Conservation (phyloP, 2,797 vertebrate species). For the Sardinella longiceps region DNA sequence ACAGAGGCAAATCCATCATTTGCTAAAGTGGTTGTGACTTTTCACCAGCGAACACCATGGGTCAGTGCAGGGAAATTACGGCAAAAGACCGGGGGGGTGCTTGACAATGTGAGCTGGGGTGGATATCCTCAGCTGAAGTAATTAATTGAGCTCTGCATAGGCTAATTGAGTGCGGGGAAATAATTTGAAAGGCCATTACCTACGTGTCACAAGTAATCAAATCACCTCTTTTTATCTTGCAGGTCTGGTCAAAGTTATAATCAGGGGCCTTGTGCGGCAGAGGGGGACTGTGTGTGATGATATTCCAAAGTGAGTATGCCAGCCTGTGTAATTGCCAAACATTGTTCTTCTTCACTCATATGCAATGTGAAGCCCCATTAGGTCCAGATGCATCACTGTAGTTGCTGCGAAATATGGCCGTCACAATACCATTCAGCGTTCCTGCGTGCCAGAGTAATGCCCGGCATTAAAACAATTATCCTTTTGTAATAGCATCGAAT, state of each 20-base stretch:
- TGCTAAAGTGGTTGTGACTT: slow-evolving; percentile 17
- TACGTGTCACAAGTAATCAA: slow-evolving; percentile 53
- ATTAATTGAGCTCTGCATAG: slow-evolving; percentile 56
- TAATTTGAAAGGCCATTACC: slow-evolving; percentile 58
- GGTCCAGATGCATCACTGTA: slow-evolving; percentile 11
- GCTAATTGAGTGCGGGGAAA: slow-evolving; percentile 59
- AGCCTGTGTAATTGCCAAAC: slow-evolving; percentile 23
- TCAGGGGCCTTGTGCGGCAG: background rate
- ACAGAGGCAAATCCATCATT: slow-evolving; percentile 13
- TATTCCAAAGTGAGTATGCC: slow-evolving; percentile 21
- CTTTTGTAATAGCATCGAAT: background rate
- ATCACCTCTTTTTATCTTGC: slow-evolving; percentile 46
- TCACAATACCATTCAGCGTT: background rate
- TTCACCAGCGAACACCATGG: slow-evolving; percentile 18
- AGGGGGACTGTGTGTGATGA: background rate
- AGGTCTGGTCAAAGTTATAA: slow-evolving; percentile 35
- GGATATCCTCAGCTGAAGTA: slow-evolving; percentile 30
- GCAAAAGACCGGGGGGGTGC: background rate
- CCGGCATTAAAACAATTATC: slow-evolving; percentile 14
- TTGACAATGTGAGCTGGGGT: slow-evolving; percentile 24
- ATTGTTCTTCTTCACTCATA: slow-evolving; percentile 26
- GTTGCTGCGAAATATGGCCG: background rate
- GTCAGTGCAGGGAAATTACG: slow-evolving; percentile 37
- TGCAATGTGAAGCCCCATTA: slow-evolving; percentile 22
- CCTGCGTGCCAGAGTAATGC: background rate